These are phyloP conservation scores for Ceratotherium simum DNA, from an alignment of 2,113 vertebrate genomes.

Conservation along the genomic window DNA sequence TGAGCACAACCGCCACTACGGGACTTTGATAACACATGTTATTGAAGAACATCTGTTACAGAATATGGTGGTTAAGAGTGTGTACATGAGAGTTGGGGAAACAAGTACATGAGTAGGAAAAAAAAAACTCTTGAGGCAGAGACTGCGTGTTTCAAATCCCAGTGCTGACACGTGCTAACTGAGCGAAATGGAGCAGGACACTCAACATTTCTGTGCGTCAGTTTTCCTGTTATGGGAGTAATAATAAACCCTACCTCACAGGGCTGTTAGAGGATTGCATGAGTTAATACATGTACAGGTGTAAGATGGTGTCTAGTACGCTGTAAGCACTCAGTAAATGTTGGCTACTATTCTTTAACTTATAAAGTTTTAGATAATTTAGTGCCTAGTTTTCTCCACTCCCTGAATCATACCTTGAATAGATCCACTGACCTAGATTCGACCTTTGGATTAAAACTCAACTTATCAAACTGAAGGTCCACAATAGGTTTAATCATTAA, in stretches of 20 bases:
- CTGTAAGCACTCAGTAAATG: not conserved
- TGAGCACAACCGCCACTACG: not conserved
- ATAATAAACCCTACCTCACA: not conserved
- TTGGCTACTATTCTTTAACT: not conserved
- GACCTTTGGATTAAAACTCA: constrained; percentile 66
- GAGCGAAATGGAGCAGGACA: not conserved
- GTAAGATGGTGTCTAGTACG: not conserved
- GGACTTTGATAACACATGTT: not conserved
- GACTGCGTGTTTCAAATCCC: not conserved
- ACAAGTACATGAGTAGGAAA: not conserved
- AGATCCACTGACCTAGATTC: not conserved
- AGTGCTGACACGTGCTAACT: not conserved
- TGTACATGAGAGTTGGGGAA: not conserved
- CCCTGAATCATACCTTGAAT: not conserved
- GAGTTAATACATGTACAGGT: not conserved
- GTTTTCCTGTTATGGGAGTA: not conserved
- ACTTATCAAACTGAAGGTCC: constrained; percentile 17
- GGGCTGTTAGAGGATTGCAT: not conserved
- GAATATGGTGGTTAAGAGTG: not conserved
- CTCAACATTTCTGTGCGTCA: not conserved
- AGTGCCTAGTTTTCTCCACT: not conserved
- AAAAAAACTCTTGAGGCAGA: not conserved
- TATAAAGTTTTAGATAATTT: constrained; percentile 22
- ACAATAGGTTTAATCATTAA: constrained; percentile 71
- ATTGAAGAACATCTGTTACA: not conserved